These are phyloP conservation scores for Dromiciops gliroides DNA, from an alignment of 2,113 vertebrate genomes.

Conservation along the genomic window DNA sequence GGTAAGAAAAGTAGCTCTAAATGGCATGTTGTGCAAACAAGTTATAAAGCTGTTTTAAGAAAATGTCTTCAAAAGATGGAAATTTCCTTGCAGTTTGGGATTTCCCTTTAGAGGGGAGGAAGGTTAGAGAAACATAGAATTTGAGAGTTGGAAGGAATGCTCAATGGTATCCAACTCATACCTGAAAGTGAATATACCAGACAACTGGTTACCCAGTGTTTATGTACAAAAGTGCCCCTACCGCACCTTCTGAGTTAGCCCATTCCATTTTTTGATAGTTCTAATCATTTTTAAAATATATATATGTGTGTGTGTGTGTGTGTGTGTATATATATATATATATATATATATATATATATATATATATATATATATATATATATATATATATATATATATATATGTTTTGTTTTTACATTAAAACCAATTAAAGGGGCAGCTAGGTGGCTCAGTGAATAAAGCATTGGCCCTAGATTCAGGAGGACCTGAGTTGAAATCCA, in stretches of 20 bases:
- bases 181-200: neutral
- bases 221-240: neutral
- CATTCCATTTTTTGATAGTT: neutral
- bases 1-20: slow-evolving; percentile 23
- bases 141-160: neutral
- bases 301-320: too few relatives aligned
- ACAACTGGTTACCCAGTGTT: neutral
- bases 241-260: neutral
- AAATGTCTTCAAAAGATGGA: neutral
- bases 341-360: neutral
- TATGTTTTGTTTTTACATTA: neutral
- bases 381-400: neutral
- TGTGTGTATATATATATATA: neutral
- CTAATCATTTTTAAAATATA: neutral
- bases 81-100: neutral
- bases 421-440: too few relatives aligned
- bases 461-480: too few relatives aligned
- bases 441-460: too few relatives aligned
- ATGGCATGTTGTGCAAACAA: slow-evolving; percentile 5
- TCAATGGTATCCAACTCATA: neutral
- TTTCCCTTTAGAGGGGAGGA: neutral
- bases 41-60: slow-evolving; percentile 31
- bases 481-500: too few relatives aligned
- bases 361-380: neutral
- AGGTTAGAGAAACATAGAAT: neutral